These are phyloP conservation scores for Portunus trituberculatus DNA, from an alignment of 1,140 invertebrate species.

Conservation along the genomic window DNA sequence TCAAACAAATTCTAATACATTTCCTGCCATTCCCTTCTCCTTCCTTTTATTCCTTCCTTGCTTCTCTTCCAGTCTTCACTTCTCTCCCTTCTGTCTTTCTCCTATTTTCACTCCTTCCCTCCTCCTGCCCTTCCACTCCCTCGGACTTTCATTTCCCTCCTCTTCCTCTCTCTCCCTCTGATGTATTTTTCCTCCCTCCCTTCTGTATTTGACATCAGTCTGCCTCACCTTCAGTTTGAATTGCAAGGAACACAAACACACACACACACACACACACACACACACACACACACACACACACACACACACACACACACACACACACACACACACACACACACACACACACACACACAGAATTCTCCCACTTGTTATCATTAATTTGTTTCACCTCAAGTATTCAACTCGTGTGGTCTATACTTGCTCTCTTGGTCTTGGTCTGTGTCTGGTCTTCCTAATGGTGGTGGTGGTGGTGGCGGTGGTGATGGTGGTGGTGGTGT, in stretches of 20 bases:
- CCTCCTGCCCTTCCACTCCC: neutral
- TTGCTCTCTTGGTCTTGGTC: too few species aligned
- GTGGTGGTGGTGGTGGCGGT: neutral
- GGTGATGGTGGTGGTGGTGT: neutral
- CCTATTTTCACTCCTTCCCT: neutral
- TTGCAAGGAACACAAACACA: neutral
- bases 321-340: constrained; percentile 47
- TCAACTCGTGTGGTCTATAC: too few species aligned
- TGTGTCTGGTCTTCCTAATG: too few species aligned
- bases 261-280: constrained; percentile 21
- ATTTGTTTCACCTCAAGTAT: too few species aligned
- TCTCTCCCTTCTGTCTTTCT: neutral
- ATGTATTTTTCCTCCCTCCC: neutral
- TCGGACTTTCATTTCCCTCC: neutral
- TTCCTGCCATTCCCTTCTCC: too few species aligned
- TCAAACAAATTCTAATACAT: too few species aligned
- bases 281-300: constrained; percentile 36
- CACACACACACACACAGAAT: constrained; percentile 41
- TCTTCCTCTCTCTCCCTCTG: constrained; percentile 9
- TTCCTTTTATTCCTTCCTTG: neutral
- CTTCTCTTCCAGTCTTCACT: neutral
- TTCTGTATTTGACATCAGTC: too few species aligned
- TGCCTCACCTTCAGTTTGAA: too few species aligned
- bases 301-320: constrained; percentile 13
- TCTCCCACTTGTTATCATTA: too few species aligned